Evolutionary conservation across 2,797 vertebrate species (phyloP), one percentile per base, ranked within the genome.

Genomic region (Trachops cirrhosus): DNA sequence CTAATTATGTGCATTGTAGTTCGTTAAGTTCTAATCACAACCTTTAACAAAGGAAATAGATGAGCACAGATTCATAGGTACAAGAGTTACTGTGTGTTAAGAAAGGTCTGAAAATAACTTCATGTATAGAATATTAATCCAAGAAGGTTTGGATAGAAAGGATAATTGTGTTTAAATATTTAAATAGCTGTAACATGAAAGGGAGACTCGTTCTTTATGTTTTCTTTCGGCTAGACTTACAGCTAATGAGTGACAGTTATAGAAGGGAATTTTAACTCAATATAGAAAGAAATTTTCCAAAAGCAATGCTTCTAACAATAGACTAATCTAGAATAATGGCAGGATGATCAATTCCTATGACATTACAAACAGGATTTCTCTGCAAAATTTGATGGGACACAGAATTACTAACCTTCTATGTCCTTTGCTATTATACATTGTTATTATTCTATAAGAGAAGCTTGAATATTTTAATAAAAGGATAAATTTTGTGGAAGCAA

Each of bases 81-180:
- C 70, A 37, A 50, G 21, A 54, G 7, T 84, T 92, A 64, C 75
- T 75, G 37, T 41, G 75, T 75, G 37, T 89, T 85, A 52, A 67
- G 34, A 62, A 93, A 91, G 86, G 2, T 52, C 50, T 75, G 59
- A 82, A 91, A 83, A 83, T 78, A 75, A 67, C 24, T 75, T 89
- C 4, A 52, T 11, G 41, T 32, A 18, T 2, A 70, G 16, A 11
- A n/a, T 84, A 68, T 79, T 73, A 62, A 8, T 84, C 54, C 29
- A 74, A 88, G 54, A 91, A 46, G 2, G 11, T 93, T 93, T 96
- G 37, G 22, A 5, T 37, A 34, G n/a, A 74, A 95, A 96, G n/a
- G 24, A 74, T 82, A 80, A 95, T 82, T 93, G 71, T 88, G 75
- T 89, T 71, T 1, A 89, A 89, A 57, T 82, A 88, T 86, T 91